These are phyloP conservation scores for Bactericera cockerelli DNA, from an alignment of 1,140 invertebrate species.

Conservation along the genomic window DNA sequence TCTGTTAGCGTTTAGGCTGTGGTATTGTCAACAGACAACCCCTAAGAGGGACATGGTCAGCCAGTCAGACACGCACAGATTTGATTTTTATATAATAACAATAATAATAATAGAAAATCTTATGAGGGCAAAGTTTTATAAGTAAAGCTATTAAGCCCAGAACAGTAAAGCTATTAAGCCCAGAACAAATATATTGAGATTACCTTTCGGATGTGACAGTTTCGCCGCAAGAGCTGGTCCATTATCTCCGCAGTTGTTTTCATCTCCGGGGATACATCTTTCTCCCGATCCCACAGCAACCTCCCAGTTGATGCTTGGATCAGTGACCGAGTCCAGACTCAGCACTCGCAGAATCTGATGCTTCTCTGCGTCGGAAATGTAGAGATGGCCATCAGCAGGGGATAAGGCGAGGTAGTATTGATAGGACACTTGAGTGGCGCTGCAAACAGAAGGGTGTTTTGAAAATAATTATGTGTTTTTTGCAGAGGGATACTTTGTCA, in stretches of 20 bases:
- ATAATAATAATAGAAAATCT: too few relatives aligned
- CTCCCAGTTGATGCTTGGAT: slow-evolving; percentile 73
- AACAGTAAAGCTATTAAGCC: too few relatives aligned
- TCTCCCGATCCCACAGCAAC: slow-evolving; percentile 85
- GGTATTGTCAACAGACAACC: too few relatives aligned
- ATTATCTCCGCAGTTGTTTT: slow-evolving; percentile 81
- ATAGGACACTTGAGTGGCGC: slow-evolving; percentile 81
- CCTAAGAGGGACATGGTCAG: too few relatives aligned
- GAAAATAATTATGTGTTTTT: not conserved
- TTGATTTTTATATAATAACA: too few relatives aligned
- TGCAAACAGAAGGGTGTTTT: slow-evolving; percentile 35
- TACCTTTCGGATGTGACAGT: slow-evolving; percentile 89
- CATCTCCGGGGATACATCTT: slow-evolving; percentile 84
- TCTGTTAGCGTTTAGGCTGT: too few relatives aligned
- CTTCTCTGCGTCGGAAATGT: slow-evolving; percentile 88
- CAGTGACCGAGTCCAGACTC: slow-evolving; percentile 55
- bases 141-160: too few relatives aligned
- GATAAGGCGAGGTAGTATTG: slow-evolving; percentile 91
- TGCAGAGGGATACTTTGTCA: too few relatives aligned
- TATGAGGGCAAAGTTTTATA: too few relatives aligned
- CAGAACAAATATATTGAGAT: too few relatives aligned
- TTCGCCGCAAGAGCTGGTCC: slow-evolving; percentile 75
- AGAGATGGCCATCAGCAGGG: slow-evolving; percentile 84
- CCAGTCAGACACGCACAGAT: too few relatives aligned
- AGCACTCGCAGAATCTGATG: slow-evolving; percentile 69